Evolutionary conservation across 2,113 vertebrate species (phyloP), one percentile per base, ranked within the genome.

Genomic region (Turnix velox): DNA sequence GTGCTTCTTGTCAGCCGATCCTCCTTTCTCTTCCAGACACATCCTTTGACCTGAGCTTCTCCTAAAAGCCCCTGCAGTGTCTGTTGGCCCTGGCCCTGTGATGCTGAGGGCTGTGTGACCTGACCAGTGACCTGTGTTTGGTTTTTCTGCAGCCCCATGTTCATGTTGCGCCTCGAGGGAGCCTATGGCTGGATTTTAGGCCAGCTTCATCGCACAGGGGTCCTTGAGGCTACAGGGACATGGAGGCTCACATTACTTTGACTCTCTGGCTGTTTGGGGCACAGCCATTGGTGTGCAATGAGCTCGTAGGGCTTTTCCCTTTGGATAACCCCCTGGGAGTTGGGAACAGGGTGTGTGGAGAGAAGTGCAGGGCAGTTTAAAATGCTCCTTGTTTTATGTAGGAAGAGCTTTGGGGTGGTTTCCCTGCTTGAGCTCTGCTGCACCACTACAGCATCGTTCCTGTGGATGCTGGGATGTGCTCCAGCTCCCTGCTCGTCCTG

Each of bases 201-300:
- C 0, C 0, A 2, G 45, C 40, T 62, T 24, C 8, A 2, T n/a
- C 1, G 2, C 28, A 25, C 13, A 1, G 0, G 2, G 58, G 35
- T 12, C 9, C n/a, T 37, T 1, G 8, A 40, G 80, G 61, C 57
- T 54, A 14, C 2, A 3, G 43, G 45, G 20, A n/a, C 39, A 7
- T 0, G 3, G 18, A 19, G 48, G 14, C 8, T 91, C 25, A 5
- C 0, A 0, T 4, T 9, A 27, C 46, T 74, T 82, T 1, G 9
- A 30, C 37, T 48, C 35, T 77, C 35, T 8, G 42, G 33, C 27
- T 1, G 0, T 31, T 68, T 24, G 31, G 17, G 18, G 52, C 18
- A 24, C 2, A 2, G 4, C 43, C 81, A 2, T 31, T 0, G 3
- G 69, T 10, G 54, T 57, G 14, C 10, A 7, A 51, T 0, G 1